Conservation (phyloP, 2,113 vertebrate genomes). For the Hyperopisus bebe region DNA sequence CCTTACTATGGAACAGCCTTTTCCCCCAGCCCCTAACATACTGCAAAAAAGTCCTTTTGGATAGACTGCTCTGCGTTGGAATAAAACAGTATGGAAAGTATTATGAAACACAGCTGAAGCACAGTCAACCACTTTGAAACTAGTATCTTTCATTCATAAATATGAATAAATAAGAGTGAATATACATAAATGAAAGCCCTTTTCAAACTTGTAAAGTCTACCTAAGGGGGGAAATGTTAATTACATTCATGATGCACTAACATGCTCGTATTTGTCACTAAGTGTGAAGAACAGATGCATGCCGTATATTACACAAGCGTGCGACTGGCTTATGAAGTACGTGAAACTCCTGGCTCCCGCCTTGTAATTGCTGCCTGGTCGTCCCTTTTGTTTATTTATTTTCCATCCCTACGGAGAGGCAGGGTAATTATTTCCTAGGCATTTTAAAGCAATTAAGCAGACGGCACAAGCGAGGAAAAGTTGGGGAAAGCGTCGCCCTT, state of each 20-base stretch:
- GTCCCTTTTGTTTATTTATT: not conserved
- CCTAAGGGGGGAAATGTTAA: not conserved
- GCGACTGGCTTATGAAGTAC: not conserved
- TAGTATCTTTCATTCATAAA: not conserved
- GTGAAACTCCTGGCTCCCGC: not conserved
- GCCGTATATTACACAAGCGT: not conserved
- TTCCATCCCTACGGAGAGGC: not conserved
- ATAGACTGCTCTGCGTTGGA: not conserved
- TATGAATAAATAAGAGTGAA: not conserved
- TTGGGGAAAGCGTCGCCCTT: not conserved
- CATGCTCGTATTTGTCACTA: not conserved
- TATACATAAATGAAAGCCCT: not conserved
- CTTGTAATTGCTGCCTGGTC: not conserved
- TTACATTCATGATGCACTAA: not conserved
- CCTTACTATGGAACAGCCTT: not conserved
- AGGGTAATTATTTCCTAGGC: not conserved
- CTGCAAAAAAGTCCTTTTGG: not conserved
- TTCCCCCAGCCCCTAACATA: not conserved
- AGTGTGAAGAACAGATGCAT: not conserved
- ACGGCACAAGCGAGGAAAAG: not conserved
- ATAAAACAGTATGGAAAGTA: not conserved
- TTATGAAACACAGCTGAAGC: not conserved
- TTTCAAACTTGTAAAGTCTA: not conserved
- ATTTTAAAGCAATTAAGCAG: constrained; percentile 6
- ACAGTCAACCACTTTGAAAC: not conserved